phyloP scores from a whole-genome alignment of 2,888 invertebrate genomes.

The Drosophila villosipedis region DNA sequence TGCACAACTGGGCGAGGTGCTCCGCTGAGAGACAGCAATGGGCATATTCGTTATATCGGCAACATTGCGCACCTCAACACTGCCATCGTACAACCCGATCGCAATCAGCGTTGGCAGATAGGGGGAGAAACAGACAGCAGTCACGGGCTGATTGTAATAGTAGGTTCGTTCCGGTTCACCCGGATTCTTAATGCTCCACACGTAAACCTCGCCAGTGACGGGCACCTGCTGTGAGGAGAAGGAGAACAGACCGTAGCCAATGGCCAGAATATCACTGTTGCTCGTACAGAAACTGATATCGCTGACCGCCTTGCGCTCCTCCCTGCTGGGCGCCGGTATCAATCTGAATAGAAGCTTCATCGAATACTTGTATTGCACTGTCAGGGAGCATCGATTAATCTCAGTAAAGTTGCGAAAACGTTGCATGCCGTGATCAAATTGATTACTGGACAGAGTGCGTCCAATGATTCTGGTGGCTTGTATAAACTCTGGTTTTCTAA shows the following conservation, averaged over 20 bases:
- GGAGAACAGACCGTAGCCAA: constrained; percentile 90
- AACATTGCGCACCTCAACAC: constrained; percentile 90
- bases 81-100: constrained; percentile 91
- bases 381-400: constrained; percentile 87
- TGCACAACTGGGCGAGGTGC: constrained; percentile 87
- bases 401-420: constrained; percentile 88
- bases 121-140: constrained; percentile 89
- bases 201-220: constrained; percentile 88
- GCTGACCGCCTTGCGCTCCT: constrained; percentile 86
- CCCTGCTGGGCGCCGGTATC: constrained; percentile 85
- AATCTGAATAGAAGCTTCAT: constrained; percentile 89
- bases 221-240: constrained; percentile 86
- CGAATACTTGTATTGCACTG: constrained; percentile 89
- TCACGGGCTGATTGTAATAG: constrained; percentile 88
- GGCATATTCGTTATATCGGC: constrained; percentile 86
- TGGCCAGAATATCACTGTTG: constrained; percentile 90
- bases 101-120: constrained; percentile 90
- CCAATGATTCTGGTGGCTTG: constrained; percentile 88
- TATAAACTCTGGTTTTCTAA: constrained; percentile 84
- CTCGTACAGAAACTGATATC: constrained; percentile 88
- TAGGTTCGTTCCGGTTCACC: constrained; percentile 90
- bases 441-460: constrained; percentile 90
- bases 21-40: constrained; percentile 87
- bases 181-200: constrained; percentile 94
- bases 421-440: constrained; percentile 88